Conservation (phyloP, 2,797 vertebrate genomes). For the Ptychadena robeensis region DNA sequence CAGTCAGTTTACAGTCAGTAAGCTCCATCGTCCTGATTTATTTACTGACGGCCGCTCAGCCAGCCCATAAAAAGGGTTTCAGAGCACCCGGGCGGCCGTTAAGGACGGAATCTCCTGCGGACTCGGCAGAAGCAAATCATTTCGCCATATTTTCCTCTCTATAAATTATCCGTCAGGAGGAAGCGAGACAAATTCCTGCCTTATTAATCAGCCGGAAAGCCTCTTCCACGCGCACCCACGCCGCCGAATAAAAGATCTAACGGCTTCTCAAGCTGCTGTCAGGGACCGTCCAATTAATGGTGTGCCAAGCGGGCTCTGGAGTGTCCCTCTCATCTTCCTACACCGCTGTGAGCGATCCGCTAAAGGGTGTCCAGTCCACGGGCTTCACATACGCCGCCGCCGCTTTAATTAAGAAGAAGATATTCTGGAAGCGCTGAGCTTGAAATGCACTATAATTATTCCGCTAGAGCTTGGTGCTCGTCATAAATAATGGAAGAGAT, state of each 20-base stretch:
- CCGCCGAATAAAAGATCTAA: constrained; percentile 44
- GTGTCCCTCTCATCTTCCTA: background rate
- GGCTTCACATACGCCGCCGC: background rate
- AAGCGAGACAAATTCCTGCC: constrained; percentile 65
- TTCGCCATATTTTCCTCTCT: constrained; percentile 63
- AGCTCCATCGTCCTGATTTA: background rate
- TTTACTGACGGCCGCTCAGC: constrained; percentile 10
- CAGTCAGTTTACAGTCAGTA: background rate
- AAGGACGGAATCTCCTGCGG: background rate
- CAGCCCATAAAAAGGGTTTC: constrained; percentile 9
- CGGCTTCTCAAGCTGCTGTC: constrained; percentile 33
- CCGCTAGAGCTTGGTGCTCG: background rate
- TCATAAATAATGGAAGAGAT: constrained; percentile 42
- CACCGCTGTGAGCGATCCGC: background rate
- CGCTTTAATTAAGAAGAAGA: background rate
- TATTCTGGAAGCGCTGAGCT: background rate
- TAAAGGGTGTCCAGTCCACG: background rate
- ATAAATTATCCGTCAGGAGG: constrained; percentile 63
- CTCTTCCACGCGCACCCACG: constrained; percentile 55
- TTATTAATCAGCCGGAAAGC: constrained; percentile 45
- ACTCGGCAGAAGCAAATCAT: constrained; percentile 39
- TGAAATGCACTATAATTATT: constrained; percentile 17
- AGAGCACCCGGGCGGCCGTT: background rate
- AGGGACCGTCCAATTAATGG: constrained; percentile 35
- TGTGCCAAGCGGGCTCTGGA: constrained; percentile 5